Evolutionary conservation across 2,888 invertebrate genomes (phyloP).

Genomic region (Byasa hedistus): DNA sequence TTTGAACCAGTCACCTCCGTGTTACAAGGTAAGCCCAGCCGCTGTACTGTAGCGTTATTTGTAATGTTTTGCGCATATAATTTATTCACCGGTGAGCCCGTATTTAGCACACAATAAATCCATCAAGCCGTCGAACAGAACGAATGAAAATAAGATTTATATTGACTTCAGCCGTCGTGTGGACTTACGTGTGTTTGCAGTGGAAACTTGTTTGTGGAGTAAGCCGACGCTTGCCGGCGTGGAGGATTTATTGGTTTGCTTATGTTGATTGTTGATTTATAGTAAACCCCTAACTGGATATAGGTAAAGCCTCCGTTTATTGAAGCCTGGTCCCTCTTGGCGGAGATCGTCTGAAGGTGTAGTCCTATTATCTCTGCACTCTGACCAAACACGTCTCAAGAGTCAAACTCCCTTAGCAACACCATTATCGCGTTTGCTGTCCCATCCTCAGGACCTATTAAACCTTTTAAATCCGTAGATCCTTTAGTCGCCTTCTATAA

Average conservation of each 20-base stretch:
- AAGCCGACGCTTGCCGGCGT: constrained; percentile 6
- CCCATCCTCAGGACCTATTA: no score
- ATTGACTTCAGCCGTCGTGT: constrained; percentile 6
- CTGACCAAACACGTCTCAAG: no score
- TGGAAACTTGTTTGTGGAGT: constrained; percentile 19
- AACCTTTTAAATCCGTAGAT: no score
- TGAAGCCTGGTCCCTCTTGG: neutral
- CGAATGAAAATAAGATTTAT: constrained; percentile 41
- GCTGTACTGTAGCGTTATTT: neutral
- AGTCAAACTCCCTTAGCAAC: no score
- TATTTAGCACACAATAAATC: constrained; percentile 71
- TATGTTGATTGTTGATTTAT: neutral
- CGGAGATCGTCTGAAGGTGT: neutral
- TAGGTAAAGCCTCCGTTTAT: neutral
- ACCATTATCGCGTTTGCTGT: no score
- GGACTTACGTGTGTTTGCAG: constrained; percentile 20
- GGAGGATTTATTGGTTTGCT: constrained; percentile 15
- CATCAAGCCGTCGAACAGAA: constrained; percentile 50
- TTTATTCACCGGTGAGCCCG: constrained; percentile 36
- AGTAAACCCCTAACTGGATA: neutral
- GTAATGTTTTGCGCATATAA: neutral
- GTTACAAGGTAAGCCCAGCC: no score
- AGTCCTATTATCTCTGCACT: no score
- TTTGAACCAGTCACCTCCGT: no score
- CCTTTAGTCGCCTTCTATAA: no score